Evolutionary conservation across 2,797 vertebrate genomes (phyloP).

Genomic region (Salarias fasciatus): DNA sequence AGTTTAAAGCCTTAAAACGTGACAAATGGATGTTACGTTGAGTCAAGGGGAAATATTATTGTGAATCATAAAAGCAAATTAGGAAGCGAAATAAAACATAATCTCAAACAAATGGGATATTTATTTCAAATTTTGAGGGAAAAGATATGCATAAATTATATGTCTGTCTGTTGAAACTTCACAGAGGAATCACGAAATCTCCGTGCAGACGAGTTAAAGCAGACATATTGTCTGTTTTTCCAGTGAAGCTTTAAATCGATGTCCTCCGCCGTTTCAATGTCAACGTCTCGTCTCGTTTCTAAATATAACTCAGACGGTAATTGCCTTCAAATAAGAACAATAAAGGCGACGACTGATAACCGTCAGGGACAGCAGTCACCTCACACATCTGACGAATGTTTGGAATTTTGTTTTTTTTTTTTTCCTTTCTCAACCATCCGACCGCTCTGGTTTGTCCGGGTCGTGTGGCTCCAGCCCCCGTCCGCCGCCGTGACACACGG

Average conservation of each 20-base stretch:
- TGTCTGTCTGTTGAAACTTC: neutral
- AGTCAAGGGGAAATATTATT: too few relatives aligned
- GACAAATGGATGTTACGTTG: neutral
- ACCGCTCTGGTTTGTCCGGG: constrained; percentile 36
- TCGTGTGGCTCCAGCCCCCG: constrained; percentile 1
- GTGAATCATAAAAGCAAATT: too few relatives aligned
- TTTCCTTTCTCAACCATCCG: neutral
- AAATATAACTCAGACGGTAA: neutral
- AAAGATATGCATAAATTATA: neutral
- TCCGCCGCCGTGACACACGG: constrained; percentile 36
- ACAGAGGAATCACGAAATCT: neutral
- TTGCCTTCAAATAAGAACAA: neutral
- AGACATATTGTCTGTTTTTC: neutral
- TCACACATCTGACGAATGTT: constrained; percentile 38
- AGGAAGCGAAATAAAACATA: too few relatives aligned
- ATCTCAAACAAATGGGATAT: too few relatives aligned
- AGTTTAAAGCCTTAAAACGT: constrained; percentile 16
- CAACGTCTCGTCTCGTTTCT: neutral
- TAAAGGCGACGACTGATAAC: neutral
- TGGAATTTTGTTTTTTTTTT: constrained; percentile 40
- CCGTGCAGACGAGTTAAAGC: neutral
- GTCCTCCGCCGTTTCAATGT: neutral
- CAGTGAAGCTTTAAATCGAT: neutral
- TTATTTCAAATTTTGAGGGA: neutral
- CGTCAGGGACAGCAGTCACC: constrained; percentile 6